Conservation (phyloP, 2,888 invertebrate species). For the Eueremaeus valkanovi region DNA sequence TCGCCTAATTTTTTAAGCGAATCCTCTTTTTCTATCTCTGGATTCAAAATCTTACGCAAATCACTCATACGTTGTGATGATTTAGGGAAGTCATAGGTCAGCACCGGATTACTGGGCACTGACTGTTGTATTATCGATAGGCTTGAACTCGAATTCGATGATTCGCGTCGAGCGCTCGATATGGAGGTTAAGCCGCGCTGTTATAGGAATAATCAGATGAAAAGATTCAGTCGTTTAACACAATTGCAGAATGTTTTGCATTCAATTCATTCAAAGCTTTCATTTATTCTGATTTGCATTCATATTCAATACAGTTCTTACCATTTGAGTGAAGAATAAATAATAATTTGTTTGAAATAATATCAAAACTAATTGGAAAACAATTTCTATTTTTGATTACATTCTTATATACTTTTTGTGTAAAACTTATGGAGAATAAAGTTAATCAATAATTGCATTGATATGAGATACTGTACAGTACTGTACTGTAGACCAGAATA, state of each 20-base stretch:
- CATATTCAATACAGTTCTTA: background rate
- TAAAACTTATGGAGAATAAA: too few relatives aligned
- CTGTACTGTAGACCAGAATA: too few relatives aligned
- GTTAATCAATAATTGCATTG: too few relatives aligned
- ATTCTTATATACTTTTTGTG: too few relatives aligned
- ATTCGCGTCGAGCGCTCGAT: conserved; percentile 2
- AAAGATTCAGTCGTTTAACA: background rate
- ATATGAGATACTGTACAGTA: too few relatives aligned
- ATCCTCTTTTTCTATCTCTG: conserved; percentile 40
- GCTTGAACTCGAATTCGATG: conserved; percentile 8
- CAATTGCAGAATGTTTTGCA: background rate
- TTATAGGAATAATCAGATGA: background rate
- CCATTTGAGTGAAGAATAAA: too few relatives aligned
- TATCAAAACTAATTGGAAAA: too few relatives aligned
- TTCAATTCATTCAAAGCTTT: background rate
- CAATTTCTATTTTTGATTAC: too few relatives aligned
- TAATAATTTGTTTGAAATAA: too few relatives aligned
- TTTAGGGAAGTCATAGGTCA: conserved; percentile 9
- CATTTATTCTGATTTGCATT: background rate
- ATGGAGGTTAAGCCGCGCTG: conserved; percentile 10
- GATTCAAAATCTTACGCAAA: conserved; percentile 40
- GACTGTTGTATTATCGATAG: background rate
- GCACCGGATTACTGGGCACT: background rate
- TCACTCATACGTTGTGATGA: conserved; percentile 35
- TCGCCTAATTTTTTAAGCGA: conserved; percentile 39